Evolutionary conservation across 1,140 invertebrate genomes (phyloP), one percentile per base, ranked within the genome.

Genomic region (Apis cerana): DNA sequence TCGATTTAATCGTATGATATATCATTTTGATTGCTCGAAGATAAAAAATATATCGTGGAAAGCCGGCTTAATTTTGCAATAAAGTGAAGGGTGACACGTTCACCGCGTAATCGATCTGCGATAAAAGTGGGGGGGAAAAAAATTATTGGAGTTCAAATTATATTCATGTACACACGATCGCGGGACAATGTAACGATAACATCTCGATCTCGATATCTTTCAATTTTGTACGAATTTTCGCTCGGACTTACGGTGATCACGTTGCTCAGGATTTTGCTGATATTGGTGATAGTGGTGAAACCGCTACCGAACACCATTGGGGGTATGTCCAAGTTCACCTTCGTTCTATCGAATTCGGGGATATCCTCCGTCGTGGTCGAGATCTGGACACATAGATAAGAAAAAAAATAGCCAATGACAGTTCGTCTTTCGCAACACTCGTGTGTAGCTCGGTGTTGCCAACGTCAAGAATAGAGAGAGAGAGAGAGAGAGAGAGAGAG

Each of bases 201-300:
- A 67, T 21, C 17, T 9, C 23, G 23, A 17, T 33, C 27, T 21
- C n/a, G 27, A 21, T 11, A 19, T 27, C 2, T 12, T 70, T n/a
- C 9, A 23, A 17, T 50, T 27, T 1, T 15, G 19, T 19, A 1
- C 33, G 5, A 43, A 0, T 13, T 62, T 62, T 15, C 12, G 61
- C 15, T 27, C 12, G 23, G 19, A 89, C 92, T 95, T 94, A 97
- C 97, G 94, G 96, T 95, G 67, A 97, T 96, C 21, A 97, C 93
- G 79, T 95, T 95, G 48, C 96, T 96, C 72, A 97, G 88, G 50
- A 96, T 92, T 92, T 96, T 96, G 89, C 96, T 97, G 84, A 96
- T 91, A 82, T 95, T 95, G 70, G 97, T 97, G 59, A 97, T 92
- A n/a, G 97, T 93, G 74, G 95, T 95, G 92, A 97, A 97, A 86